A percentile compares a stretch with the other conserved stretches of the same genome.
Conservation (phyloP, 1,140 invertebrate genomes). For the Polyergus mexicanus region DNA sequence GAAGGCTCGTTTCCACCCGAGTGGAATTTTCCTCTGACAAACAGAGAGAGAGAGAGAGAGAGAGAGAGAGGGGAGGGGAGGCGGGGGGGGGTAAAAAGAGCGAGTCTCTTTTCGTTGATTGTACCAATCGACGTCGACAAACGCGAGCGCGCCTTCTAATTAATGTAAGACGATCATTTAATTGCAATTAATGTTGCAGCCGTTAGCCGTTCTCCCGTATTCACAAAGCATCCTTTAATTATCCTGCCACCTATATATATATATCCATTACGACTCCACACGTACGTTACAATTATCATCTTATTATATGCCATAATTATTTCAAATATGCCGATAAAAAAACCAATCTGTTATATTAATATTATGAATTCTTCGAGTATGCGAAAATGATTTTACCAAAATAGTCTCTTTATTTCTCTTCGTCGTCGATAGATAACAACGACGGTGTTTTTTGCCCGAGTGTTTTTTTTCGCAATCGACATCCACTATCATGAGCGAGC, state of each 20-base stretch:
- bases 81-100: not conserved
- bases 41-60: not conserved
- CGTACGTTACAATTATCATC: not conserved
- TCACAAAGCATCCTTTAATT: constrained; percentile 69
- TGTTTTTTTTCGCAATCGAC: not conserved
- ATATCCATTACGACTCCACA: constrained; percentile 16
- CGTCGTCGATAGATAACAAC: too few relatives aligned
- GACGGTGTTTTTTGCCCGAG: not conserved
- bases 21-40: constrained; percentile 4
- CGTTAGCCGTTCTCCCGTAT: constrained; percentile 8
- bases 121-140: constrained; percentile 65
- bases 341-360: not conserved
- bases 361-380: not conserved
- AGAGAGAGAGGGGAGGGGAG: not conserved
- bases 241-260: constrained; percentile 55
- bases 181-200: constrained; percentile 74
- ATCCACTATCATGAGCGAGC: not conserved
- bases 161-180: constrained; percentile 73
- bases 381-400: not conserved
- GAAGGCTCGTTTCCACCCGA: constrained; percentile 13
- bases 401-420: not conserved
- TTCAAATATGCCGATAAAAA: not conserved
- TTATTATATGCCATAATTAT: not conserved
- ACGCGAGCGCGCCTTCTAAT: constrained; percentile 60
- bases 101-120: constrained; percentile 34